Evolutionary conservation across 2,888 invertebrate species (phyloP).

Genomic region (Oasisia sp.): DNA sequence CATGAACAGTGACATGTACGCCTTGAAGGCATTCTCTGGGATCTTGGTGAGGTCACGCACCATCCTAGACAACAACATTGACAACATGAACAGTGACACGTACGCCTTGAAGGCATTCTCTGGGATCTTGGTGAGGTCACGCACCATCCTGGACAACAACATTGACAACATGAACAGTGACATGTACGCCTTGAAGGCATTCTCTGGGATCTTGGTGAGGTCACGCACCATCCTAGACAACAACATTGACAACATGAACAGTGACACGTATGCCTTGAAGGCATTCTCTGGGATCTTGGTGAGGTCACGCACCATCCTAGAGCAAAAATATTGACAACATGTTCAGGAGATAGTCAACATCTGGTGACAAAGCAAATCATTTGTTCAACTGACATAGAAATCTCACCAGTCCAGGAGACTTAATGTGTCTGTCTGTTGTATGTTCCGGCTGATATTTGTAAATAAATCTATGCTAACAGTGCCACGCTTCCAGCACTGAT

Average conservation of each 20-base stretch:
- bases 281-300: conserved; percentile 42
- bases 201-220: conserved; percentile 42
- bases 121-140: conserved; percentile 43
- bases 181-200: conserved; percentile 71
- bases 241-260: conserved; percentile 45
- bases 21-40: conserved; percentile 71
- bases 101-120: conserved; percentile 71
- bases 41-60: conserved; percentile 44
- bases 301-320: conserved; percentile 44
- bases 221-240: conserved; percentile 43
- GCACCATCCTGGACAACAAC: conserved; percentile 38
- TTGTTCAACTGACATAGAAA: no score
- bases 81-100: conserved; percentile 46
- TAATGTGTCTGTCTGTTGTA: no score
- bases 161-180: conserved; percentile 47
- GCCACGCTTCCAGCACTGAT: no score
- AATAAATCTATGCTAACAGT: no score
- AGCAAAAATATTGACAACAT: conserved; percentile 37
- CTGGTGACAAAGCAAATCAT: no score
- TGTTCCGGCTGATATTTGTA: no score
- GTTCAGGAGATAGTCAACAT: no score
- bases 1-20: conserved; percentile 48
- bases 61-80: conserved; percentile 35
- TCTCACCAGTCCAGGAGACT: no score
- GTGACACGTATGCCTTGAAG: conserved; percentile 71